Evolutionary conservation across 2,888 invertebrate genomes (phyloP).

Genomic region (Malthinus flaveolus): DNA sequence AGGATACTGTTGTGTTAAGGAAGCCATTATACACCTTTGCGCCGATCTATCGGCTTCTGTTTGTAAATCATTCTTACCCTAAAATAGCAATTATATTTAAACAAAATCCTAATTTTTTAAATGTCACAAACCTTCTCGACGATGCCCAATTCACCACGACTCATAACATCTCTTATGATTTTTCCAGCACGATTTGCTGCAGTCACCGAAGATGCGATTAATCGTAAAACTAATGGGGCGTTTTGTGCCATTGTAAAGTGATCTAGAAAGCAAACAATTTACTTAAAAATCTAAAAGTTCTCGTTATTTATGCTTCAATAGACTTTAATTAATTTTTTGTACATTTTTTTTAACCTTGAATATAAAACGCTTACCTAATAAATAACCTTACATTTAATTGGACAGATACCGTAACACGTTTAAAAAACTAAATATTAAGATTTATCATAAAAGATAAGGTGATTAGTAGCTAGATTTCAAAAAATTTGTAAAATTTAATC

Average conservation of each 20-base stretch:
- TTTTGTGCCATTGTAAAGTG: slow-evolving; percentile 61
- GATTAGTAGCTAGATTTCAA: too few species aligned
- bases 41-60: slow-evolving; percentile 97
- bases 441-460: too few species aligned
- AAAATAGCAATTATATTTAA: slow-evolving; percentile 33
- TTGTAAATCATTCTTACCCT: slow-evolving; percentile 93
- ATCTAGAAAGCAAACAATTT: background rate
- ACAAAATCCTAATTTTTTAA: background rate
- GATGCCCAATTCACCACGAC: slow-evolving; percentile 86
- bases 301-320: background rate
- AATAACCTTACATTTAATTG: slow-evolving; percentile 2
- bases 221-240: slow-evolving; percentile 67
- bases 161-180: slow-evolving; percentile 90
- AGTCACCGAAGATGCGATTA: slow-evolving; percentile 78
- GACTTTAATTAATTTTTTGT: background rate
- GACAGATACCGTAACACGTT: background rate
- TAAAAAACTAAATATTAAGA: too few species aligned
- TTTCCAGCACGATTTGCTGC: slow-evolving; percentile 83
- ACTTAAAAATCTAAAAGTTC: background rate
- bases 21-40: slow-evolving; percentile 90
- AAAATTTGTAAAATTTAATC: too few species aligned
- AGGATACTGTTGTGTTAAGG: slow-evolving; percentile 83
- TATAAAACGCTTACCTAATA: background rate
- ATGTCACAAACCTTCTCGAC: slow-evolving; percentile 77
- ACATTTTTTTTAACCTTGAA: slow-evolving; percentile 2